Base-by-base conservation (phyloP, 2,888 invertebrate genomes). In the Cephus pygmeus region DNA sequence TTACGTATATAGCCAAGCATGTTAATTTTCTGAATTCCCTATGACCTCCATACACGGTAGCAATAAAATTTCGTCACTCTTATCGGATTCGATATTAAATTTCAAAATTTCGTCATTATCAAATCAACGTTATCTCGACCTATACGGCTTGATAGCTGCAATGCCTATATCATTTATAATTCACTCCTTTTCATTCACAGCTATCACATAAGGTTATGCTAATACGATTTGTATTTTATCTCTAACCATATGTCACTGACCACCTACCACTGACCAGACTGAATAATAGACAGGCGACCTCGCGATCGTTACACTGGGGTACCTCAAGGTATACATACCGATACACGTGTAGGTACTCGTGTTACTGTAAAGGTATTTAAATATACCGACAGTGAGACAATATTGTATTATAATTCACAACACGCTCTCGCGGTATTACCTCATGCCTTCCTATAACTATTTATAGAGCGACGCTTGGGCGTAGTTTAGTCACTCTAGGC, bases 241-340 rank as follows among this genome's bases (percentile, higher is more conserved):
- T 86, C 77, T 79, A 80, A 84, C 82, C 86, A 84, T 88, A 87
- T 88, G 88, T 90, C 90, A 88, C 87, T 88, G 89, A 89, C 89
- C 89, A 89, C 89, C 89, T 88, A 88, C 87, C 86, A 85, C 81
- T 76, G 35, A 74, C 69, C 69, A 79, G 79, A 78, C 81, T 87
- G 84, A 85, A 87, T 88, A 86, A 86, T 85, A 83, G 83, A 83
- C 81, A 79, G 80, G 78, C 79, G 83, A 79, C 79, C 73, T 79
- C 76, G 76, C 34, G 77, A 82, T 79, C 79, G 79, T 80, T 80
- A 77, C 79, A 73, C 75, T 35, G 78, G 71, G 36, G 33, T 76
- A 78, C 77, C 76, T 78, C 23, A 75, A 34, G 69, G 75, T 56
- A 69, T 40, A 15, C 75, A 69, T 69, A 71, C 75, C 71, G 34